These are phyloP conservation scores for Galleria mellonella DNA, from an alignment of 1,140 invertebrate species.

Conservation along the genomic window DNA sequence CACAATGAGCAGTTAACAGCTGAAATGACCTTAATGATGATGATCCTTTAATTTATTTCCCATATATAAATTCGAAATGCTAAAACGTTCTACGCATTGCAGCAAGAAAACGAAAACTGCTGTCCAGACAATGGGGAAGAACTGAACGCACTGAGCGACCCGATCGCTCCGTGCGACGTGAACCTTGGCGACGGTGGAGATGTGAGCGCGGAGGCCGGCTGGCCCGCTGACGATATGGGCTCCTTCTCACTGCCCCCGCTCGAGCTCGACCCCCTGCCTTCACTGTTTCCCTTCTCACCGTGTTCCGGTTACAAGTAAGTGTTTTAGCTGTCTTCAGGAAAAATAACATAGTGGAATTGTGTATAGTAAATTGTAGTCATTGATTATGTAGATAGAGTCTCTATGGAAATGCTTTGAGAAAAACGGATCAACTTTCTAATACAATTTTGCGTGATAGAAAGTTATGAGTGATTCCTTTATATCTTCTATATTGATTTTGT, in stretches of 20 bases:
- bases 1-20: too few relatives aligned
- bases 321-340: not conserved
- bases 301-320: conserved; percentile 83
- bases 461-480: too few relatives aligned
- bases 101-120: conserved; percentile 60
- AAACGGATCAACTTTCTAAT: too few relatives aligned
- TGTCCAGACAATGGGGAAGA: conserved; percentile 60
- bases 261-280: conserved; percentile 84
- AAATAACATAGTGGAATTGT: too few relatives aligned
- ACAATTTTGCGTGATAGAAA: too few relatives aligned
- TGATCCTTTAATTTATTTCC: too few relatives aligned
- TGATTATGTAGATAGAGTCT: too few relatives aligned
- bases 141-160: conserved; percentile 40
- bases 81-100: conserved; percentile 4
- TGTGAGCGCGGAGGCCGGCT: conserved; percentile 44
- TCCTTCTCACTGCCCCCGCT: conserved; percentile 85
- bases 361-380: too few relatives aligned
- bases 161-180: conserved; percentile 47
- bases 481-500: too few relatives aligned
- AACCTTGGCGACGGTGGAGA: conserved; percentile 29
- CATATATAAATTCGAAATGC: too few relatives aligned
- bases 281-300: conserved; percentile 83
- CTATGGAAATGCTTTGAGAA: too few relatives aligned
- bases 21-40: too few relatives aligned
- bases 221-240: conserved; percentile 85